Percentiles rank a stretch among this genome's conserved stretches.
Conservation (phyloP, 2,888 invertebrate species). For the Hydropsyche betteni region DNA sequence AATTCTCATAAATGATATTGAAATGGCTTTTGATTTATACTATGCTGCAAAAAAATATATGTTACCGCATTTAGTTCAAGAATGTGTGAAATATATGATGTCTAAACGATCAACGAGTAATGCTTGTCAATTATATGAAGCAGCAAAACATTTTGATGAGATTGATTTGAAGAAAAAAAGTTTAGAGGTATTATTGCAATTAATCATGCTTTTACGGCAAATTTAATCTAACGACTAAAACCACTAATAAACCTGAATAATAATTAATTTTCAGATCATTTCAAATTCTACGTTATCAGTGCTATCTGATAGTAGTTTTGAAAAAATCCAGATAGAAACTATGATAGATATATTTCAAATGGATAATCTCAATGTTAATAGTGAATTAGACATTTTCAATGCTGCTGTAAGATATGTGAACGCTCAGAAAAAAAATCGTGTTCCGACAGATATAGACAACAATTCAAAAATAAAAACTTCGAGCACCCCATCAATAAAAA, state of each 20-base stretch:
- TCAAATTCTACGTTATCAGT: slow-evolving; percentile 80
- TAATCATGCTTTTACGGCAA: background rate
- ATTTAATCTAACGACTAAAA: slow-evolving; percentile 52
- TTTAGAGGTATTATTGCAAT: slow-evolving; percentile 67
- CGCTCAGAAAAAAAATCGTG: slow-evolving; percentile 42
- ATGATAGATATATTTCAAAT: slow-evolving; percentile 79
- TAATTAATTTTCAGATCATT: slow-evolving; percentile 68
- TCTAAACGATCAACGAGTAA: slow-evolving; percentile 80
- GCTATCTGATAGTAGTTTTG: slow-evolving; percentile 77
- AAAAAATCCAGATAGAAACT: slow-evolving; percentile 79
- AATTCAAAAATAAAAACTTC: background rate
- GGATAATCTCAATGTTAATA: slow-evolving; percentile 75
- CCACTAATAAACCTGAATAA: too few species aligned
- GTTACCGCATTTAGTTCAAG: slow-evolving; percentile 82
- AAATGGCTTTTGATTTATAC: slow-evolving; percentile 86
- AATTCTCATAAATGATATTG: slow-evolving; percentile 82
- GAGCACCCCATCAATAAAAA: slow-evolving; percentile 62
- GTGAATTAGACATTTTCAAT: slow-evolving; percentile 80
- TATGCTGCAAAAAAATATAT: slow-evolving; percentile 91
- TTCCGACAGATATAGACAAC: background rate
- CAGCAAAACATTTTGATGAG: slow-evolving; percentile 86
- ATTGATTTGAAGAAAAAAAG: slow-evolving; percentile 82
- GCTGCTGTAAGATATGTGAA: slow-evolving; percentile 74
- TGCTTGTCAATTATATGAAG: slow-evolving; percentile 86
- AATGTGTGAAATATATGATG: slow-evolving; percentile 87